Base-by-base conservation (phyloP, 2,113 vertebrate species). In the Planiliza haematocheilus region DNA sequence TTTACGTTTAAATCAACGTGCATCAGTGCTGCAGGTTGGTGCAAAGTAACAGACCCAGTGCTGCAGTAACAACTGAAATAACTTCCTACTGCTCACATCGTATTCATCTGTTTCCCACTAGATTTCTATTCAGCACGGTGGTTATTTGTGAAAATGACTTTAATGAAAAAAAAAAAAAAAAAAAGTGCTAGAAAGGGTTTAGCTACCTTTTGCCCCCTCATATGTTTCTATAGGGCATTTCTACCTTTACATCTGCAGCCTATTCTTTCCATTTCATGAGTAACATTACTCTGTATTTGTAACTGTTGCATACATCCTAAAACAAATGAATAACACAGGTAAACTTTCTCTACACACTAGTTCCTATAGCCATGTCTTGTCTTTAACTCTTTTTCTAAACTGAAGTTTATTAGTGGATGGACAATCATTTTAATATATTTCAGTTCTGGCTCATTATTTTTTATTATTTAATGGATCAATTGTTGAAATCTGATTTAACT, bases 251-350 rank as follows among this genome's bases (percentile, higher is more conserved):
- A 20, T 20, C 2, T 38, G 36, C 2, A 17, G 12, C 4, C 2
- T 55, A 7, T 16, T 48, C 20, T 39, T 38, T n/a, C 8, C 7
- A 24, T 51, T 20, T 42, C 4, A 48, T 58, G 12, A 17, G 8
- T 60, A 43, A 71, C 10, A 21, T 30, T 48, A 11, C 48, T 10
- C 11, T 30, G 16, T 37, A 43, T 60, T 57, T 46, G 8, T 69
- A 43, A 46, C 14, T 58, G 42, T 20, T 42, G 39, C 1, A 50
- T 7, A 60, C 7, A 39, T 8, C 8, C 17, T 14, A 0, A 30
- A 42, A 17, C 14, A n/a, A 1, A 11, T 56, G 0, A 10, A 9
- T n/a, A 9, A 52, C 7, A 24, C 5, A 36, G 21, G 7, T 0
- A 1, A 36, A 56, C 8, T 10, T 0, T 62, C 10, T 30, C 21